These are phyloP conservation scores for Leuciscus idus DNA, from an alignment of 2,113 vertebrate species.

Conservation along the genomic window DNA sequence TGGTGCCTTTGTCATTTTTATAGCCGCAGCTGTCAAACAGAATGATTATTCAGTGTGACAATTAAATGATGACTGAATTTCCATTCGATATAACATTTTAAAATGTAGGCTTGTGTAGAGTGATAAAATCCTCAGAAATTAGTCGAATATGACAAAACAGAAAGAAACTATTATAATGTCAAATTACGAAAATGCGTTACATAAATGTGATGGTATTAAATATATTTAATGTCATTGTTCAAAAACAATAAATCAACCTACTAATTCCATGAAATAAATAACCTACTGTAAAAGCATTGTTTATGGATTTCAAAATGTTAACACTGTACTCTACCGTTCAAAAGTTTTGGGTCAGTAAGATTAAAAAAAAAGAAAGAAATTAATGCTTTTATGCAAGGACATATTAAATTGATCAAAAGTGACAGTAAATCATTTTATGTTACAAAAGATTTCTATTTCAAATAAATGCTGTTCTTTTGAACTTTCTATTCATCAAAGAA, in stretches of 20 bases:
- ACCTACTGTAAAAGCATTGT: neutral
- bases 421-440: neutral
- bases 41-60: neutral
- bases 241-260: neutral
- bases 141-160: neutral
- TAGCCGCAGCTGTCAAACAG: neutral
- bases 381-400: neutral
- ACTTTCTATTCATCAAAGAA: neutral
- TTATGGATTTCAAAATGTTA: neutral
- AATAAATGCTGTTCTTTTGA: neutral
- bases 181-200: neutral
- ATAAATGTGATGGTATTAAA: neutral
- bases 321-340: neutral
- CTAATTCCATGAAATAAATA: neutral
- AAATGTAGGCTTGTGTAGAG: neutral
- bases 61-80: slow-evolving; percentile 2
- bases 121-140: neutral
- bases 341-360: neutral
- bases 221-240: neutral
- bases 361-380: too few relatives aligned
- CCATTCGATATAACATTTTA: neutral
- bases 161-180: neutral
- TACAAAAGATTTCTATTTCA: neutral
- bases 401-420: neutral
- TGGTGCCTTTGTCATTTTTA: slow-evolving; percentile 5